Evolutionary conservation across 2,888 invertebrate genomes (phyloP).

Genomic region (Nephrotoma flavescens): DNA sequence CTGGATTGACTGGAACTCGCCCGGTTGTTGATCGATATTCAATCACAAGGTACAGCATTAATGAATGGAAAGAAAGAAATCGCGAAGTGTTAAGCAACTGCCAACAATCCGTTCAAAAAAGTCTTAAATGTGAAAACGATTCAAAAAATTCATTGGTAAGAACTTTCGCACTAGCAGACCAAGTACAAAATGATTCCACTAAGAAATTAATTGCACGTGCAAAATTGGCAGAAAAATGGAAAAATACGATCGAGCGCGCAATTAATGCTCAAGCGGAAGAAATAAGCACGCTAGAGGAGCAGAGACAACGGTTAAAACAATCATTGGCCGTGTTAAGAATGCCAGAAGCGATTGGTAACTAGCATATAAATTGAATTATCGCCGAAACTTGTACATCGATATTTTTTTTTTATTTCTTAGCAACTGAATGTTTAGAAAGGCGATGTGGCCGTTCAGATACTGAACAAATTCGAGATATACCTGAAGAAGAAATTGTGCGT

Average conservation of each 20-base stretch:
- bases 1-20: slow-evolving; percentile 54
- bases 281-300: slow-evolving; percentile 49
- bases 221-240: slow-evolving; percentile 57
- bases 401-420: slow-evolving; percentile 16
- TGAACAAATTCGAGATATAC: slow-evolving; percentile 59
- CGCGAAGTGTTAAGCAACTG: slow-evolving; percentile 35
- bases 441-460: slow-evolving; percentile 52
- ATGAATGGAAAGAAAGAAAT: slow-evolving; percentile 55
- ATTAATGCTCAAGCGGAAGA: slow-evolving; percentile 54
- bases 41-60: slow-evolving; percentile 52
- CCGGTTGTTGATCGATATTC: slow-evolving; percentile 64
- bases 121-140: slow-evolving; percentile 42
- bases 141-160: slow-evolving; percentile 47
- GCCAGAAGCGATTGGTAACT: slow-evolving; percentile 51
- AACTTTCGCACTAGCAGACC: slow-evolving; percentile 48
- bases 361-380: neutral
- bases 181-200: slow-evolving; percentile 51
- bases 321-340: slow-evolving; percentile 49
- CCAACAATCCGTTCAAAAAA: slow-evolving; percentile 32
- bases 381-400: neutral
- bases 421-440: slow-evolving; percentile 57
- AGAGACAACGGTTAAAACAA: slow-evolving; percentile 50
- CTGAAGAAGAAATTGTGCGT: slow-evolving; percentile 63
- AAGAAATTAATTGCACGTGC: slow-evolving; percentile 48
- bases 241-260: slow-evolving; percentile 54